Conservation (phyloP, 2,888 invertebrate genomes). For the Amphipyra tragopoginis region DNA sequence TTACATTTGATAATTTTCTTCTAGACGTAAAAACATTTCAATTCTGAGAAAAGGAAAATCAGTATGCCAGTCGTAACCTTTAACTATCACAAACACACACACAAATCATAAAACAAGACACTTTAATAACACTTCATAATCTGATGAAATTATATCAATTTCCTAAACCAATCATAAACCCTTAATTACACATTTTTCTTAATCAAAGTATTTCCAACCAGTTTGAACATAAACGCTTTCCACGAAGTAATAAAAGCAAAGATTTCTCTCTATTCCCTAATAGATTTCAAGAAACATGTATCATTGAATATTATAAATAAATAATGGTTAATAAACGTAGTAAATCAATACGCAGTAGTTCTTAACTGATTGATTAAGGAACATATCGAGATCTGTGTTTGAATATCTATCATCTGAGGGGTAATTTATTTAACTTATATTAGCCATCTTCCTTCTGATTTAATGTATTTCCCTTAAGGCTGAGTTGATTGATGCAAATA, state of each 20-base stretch:
- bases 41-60: background rate
- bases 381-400: conserved; percentile 47
- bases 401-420: conserved; percentile 41
- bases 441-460: conserved; percentile 23
- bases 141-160: conserved; percentile 35
- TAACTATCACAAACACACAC: conserved; percentile 11
- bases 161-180: conserved; percentile 31
- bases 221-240: conserved; percentile 10
- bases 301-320: conserved; percentile 63
- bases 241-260: conserved; percentile 16
- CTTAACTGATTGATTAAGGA: conserved; percentile 61
- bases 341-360: conserved; percentile 61
- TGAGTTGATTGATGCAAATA: conserved; percentile 28
- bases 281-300: conserved; percentile 33
- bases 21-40: no score
- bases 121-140: conserved; percentile 11
- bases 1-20: no score
- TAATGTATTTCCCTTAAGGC: conserved; percentile 15
- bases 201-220: conserved; percentile 5
- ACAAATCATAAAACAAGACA: conserved; percentile 14
- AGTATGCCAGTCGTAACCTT: no score
- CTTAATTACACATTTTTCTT: conserved; percentile 24
- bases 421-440: conserved; percentile 27
- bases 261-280: conserved; percentile 37
- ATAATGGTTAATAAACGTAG: conserved; percentile 53